Base-by-base conservation (phyloP, 2,113 vertebrate genomes). In the Gallinago paraguaiae region DNA sequence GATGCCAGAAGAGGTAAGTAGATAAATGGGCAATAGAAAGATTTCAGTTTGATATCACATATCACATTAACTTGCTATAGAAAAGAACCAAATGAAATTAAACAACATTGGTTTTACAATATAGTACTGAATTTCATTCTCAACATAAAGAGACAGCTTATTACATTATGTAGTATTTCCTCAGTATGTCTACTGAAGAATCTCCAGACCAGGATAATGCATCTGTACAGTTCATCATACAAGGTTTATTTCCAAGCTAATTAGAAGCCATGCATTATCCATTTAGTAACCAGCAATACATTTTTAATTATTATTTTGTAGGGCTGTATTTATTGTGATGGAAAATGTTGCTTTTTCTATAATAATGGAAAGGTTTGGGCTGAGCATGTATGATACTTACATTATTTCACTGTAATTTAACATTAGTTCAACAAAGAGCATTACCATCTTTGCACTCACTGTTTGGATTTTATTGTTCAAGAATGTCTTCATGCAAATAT, bases 291-390 rank as follows among this genome's bases (percentile, higher is more conserved):
- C 53, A 45, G 72, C 79, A 97, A 96, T 75, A 95, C 31, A 93
- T 93, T 96, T 91, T 95, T 80, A 95, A 97, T 95, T 96, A 97
- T 96, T 96, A 96, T 95, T 94, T 96, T 89, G 39, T 67, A 75
- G 74, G 74, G 51, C 64, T 96, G 27, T 50, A 54, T 88, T 81
- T 5, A 39, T 48, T 60, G 56, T 79, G 80, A 75, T 33, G 41
- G 59, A 83, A 86, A 83, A 69, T 54, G 4, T 24, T 68, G 13
- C 6, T 77, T 80, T 86, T 86, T 65, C 35, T 74, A 86, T 77
- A 82, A 95, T 41, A 35, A 75, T 72, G 56, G 30, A 70, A 90
- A 85, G 24, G 35, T 77, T 88, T 96, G 84, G 65, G 41, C 53
- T 94, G 59, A 72, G 48, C 79, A 71, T 71, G 39, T 80, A 41